These are phyloP conservation scores for Rhombomys opimus DNA, from an alignment of 2,113 vertebrate genomes.

Conservation along the genomic window DNA sequence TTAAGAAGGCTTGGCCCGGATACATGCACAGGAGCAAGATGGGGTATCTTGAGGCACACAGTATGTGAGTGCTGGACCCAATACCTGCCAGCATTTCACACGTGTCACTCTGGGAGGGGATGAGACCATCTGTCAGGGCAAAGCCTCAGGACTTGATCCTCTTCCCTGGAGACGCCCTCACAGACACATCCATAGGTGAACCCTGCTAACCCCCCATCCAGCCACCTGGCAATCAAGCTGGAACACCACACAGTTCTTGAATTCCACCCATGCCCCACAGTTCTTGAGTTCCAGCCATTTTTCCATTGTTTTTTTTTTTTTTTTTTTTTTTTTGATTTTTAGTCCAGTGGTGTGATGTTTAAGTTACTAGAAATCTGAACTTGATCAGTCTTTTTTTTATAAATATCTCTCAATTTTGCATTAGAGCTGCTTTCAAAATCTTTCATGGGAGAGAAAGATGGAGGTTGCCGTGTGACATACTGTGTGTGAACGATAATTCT, in stretches of 20 bases:
- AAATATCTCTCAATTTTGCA: not conserved
- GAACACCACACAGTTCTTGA: not conserved
- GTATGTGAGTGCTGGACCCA: not conserved
- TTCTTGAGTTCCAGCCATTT: not conserved
- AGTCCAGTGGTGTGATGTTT: not conserved
- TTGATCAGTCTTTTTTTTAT: not conserved
- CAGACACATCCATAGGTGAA: not conserved
- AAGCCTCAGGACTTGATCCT: not conserved
- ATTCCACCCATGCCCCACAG: not conserved
- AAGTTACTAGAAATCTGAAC: not conserved
- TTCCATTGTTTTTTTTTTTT: not conserved
- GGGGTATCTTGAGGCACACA: not conserved
- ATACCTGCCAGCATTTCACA: not conserved
- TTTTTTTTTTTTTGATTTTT: not conserved
- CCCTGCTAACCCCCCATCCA: not conserved
- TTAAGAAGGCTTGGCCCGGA: not conserved
- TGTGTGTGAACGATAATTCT: not conserved
- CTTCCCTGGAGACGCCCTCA: not conserved
- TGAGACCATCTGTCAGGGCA: not conserved
- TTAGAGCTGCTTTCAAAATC: not conserved
- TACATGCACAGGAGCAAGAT: accelerated
- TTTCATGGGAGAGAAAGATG: not conserved
- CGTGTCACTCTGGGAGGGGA: accelerated
- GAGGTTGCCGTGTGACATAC: not conserved
- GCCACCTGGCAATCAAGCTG: accelerated